phyloP scores from a whole-genome alignment of 2,888 invertebrate species.

The Lithophane semibrunnea region DNA sequence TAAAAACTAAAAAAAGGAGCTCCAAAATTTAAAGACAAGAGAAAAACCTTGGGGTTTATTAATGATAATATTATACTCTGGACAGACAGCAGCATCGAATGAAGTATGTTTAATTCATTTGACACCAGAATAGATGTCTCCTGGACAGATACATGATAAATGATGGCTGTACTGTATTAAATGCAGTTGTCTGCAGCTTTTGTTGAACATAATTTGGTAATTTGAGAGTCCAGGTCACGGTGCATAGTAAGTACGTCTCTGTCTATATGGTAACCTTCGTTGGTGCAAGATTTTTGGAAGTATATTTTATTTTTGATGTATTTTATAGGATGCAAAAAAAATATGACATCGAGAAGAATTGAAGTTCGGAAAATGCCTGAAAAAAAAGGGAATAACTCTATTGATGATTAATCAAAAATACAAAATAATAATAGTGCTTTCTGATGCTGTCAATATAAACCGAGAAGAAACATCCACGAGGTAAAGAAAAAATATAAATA shows the following conservation, averaged over 20 bases:
- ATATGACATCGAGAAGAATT: not conserved
- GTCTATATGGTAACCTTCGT: conserved; percentile 74
- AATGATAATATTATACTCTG: conserved; percentile 83
- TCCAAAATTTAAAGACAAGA: conserved; percentile 39
- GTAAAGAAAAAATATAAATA: not conserved
- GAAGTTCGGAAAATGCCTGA: not conserved
- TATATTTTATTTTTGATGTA: conserved; percentile 4
- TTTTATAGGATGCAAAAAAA: not conserved
- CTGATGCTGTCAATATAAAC: not conserved
- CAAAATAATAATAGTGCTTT: not conserved
- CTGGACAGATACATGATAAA: conserved; percentile 75
- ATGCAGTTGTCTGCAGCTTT: conserved; percentile 85
- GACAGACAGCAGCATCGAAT: conserved; percentile 69
- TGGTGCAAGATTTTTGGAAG: conserved; percentile 23
- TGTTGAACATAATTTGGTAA: conserved; percentile 81
- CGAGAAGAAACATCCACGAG: not conserved
- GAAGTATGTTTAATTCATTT: conserved; percentile 81
- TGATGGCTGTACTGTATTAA: conserved; percentile 71
- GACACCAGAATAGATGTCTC: conserved; percentile 77
- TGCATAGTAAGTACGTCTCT: conserved; percentile 69
- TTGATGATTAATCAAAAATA: not conserved
- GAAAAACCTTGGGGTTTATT: conserved; percentile 77
- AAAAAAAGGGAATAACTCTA: too few relatives aligned
- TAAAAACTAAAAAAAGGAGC: conserved; percentile 20
- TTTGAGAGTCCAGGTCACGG: conserved; percentile 81